These are phyloP conservation scores for Coregonus sp. DNA, from an alignment of 2,797 vertebrate genomes.

Conservation along the genomic window DNA sequence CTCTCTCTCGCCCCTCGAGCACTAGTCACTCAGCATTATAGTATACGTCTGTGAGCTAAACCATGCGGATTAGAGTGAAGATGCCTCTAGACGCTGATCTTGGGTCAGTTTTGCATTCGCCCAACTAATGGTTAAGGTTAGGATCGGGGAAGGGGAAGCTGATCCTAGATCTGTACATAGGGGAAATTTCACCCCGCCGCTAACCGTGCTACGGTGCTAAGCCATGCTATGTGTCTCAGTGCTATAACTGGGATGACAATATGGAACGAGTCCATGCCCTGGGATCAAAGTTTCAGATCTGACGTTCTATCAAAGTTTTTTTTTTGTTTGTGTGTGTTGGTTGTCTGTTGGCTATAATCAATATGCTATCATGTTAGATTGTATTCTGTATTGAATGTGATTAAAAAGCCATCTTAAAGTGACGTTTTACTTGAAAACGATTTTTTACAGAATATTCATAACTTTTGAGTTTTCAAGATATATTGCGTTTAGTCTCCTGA, in stretches of 20 bases:
- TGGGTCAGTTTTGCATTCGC: not conserved
- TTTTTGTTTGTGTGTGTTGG: not conserved
- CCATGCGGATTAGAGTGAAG: slow-evolving; percentile 19
- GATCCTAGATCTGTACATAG: slow-evolving; percentile 9
- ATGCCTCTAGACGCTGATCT: slow-evolving; percentile 7
- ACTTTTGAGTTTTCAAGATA: too few relatives aligned
- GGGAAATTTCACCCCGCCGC: not conserved
- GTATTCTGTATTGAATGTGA: too few relatives aligned
- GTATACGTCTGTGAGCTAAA: slow-evolving; percentile 29
- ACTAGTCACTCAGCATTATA: slow-evolving; percentile 43
- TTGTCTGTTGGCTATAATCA: not conserved
- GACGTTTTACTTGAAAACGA: too few relatives aligned
- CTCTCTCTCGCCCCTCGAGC: slow-evolving; percentile 27
- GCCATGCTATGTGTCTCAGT: not conserved
- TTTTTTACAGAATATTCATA: too few relatives aligned
- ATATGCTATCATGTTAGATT: not conserved
- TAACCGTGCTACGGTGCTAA: too few relatives aligned
- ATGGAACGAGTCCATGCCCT: not conserved
- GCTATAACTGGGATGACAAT: not conserved
- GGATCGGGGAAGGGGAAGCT: too few relatives aligned
- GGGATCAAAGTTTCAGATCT: not conserved
- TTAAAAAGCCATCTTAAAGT: too few relatives aligned
- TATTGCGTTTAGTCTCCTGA: too few relatives aligned
- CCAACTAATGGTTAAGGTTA: too few relatives aligned
- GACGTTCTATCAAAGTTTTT: not conserved